Evolutionary conservation across 2,888 invertebrate species (phyloP).

Genomic region (Crocallis elinguaria): DNA sequence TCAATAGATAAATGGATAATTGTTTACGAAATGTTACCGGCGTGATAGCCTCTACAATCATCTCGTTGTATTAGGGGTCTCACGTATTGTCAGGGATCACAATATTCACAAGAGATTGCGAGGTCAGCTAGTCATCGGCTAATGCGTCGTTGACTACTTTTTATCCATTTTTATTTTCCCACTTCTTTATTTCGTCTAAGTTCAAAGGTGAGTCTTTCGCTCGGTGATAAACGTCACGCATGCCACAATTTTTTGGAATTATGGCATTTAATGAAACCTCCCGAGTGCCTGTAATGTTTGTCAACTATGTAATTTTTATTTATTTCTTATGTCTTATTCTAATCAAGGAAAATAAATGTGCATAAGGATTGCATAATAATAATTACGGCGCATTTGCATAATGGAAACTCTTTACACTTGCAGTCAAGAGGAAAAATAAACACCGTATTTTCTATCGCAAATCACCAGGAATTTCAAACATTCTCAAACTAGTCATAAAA

Average conservation of each 20-base stretch:
- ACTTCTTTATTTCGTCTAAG: conserved; percentile 8
- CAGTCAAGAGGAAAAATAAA: conserved; percentile 28
- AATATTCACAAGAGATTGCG: conserved; percentile 34
- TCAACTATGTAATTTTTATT: too few species aligned
- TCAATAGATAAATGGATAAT: conserved; percentile 5
- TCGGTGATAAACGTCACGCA: too few species aligned
- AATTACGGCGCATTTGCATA: conserved; percentile 12
- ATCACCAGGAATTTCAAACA: conserved; percentile 17
- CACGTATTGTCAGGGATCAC: conserved; percentile 38
- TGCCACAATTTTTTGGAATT: too few species aligned
- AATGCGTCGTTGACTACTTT: conserved; percentile 31
- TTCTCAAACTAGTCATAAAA: conserved; percentile 19
- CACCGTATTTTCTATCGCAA: conserved; percentile 29
- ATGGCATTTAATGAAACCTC: too few species aligned
- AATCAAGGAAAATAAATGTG: neutral
- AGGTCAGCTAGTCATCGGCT: conserved; percentile 45
- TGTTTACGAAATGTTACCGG: conserved; percentile 32
- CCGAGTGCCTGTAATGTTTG: too few species aligned
- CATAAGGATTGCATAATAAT: neutral
- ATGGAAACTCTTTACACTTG: conserved; percentile 12
- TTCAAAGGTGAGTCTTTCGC: too few species aligned
- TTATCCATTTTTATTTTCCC: neutral
- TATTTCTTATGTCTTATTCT: too few species aligned
- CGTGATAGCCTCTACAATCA: conserved; percentile 25
- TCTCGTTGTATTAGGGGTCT: conserved; percentile 3